phyloP scores from a whole-genome alignment of 1,140 invertebrate species.

The Ruditapes philippinarum region DNA sequence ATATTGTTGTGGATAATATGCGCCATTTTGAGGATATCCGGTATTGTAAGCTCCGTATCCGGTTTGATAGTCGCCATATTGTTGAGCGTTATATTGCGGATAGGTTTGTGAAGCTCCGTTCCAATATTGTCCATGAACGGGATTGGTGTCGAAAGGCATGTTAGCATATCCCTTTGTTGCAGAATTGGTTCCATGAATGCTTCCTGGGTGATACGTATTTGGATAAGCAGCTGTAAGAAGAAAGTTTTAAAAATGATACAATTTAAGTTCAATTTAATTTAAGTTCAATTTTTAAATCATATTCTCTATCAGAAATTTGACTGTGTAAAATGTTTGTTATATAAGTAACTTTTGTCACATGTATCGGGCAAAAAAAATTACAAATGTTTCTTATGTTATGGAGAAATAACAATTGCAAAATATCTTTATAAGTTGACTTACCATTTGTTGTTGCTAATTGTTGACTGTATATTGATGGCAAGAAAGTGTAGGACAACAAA shows the following conservation, averaged over 20 bases:
- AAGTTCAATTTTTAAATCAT: not conserved
- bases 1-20: not conserved
- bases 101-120: conserved; percentile 1
- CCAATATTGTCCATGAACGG: conserved; percentile 53
- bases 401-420: no score
- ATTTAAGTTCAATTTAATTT: not conserved
- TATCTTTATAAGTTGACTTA: not conserved
- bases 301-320: not conserved
- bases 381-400: not conserved
- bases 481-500: not conserved
- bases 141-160: not conserved
- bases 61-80: conserved; percentile 13
- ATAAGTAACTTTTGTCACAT: no score
- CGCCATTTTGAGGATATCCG: conserved; percentile 1
- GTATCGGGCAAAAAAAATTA: not conserved
- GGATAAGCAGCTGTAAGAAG: not conserved
- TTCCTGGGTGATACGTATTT: not conserved
- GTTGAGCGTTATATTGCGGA: conserved; percentile 23
- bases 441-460: not conserved
- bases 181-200: not conserved
- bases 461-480: conserved; percentile 1
- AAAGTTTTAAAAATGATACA: not conserved
- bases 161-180: conserved; percentile 21
- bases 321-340: no score
- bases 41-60: conserved; percentile 11